A percentile compares a stretch with the other conserved stretches of the same genome.
phyloP scores from a whole-genome alignment of 2,888 invertebrate genomes.

The Eupeodes luniger region DNA sequence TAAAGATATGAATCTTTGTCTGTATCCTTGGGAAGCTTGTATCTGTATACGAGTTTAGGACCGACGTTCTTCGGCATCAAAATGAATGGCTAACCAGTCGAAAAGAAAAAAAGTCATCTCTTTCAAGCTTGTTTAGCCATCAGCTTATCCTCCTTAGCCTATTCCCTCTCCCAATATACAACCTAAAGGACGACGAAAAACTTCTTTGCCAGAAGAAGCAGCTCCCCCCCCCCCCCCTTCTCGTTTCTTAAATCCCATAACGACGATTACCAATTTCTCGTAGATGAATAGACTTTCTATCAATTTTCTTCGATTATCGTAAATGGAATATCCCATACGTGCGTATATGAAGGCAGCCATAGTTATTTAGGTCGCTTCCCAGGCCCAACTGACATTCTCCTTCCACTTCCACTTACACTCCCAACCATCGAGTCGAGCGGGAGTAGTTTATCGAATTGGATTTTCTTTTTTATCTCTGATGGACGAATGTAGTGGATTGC shows the following conservation, averaged over 20 bases:
- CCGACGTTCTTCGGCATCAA: background rate
- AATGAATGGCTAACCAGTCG: constrained; percentile 65
- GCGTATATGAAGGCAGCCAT: constrained; percentile 57
- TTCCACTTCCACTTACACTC: background rate
- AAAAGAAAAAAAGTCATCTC: constrained; percentile 60
- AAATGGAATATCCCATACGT: constrained; percentile 75
- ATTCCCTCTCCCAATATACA: background rate
- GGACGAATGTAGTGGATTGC: constrained; percentile 64
- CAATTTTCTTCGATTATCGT: constrained; percentile 76
- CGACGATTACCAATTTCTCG: constrained; percentile 69
- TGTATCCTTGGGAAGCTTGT: constrained; percentile 22
- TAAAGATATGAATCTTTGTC: constrained; percentile 75
- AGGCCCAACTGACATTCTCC: background rate
- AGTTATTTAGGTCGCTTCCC: constrained; percentile 53
- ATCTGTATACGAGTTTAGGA: background rate
- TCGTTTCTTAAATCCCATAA: constrained; percentile 15
- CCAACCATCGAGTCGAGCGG: constrained; percentile 17
- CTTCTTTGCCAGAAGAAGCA: background rate
- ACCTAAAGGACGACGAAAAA: constrained; percentile 16
- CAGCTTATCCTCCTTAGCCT: constrained; percentile 18
- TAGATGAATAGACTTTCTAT: constrained; percentile 75
- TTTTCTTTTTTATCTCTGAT: constrained; percentile 57
- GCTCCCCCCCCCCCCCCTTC: too few species aligned
- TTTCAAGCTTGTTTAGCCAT: constrained; percentile 31
- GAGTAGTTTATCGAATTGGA: constrained; percentile 75